phyloP scores from a whole-genome alignment of 2,797 vertebrate genomes.

The Oophaga sylvatica region DNA sequence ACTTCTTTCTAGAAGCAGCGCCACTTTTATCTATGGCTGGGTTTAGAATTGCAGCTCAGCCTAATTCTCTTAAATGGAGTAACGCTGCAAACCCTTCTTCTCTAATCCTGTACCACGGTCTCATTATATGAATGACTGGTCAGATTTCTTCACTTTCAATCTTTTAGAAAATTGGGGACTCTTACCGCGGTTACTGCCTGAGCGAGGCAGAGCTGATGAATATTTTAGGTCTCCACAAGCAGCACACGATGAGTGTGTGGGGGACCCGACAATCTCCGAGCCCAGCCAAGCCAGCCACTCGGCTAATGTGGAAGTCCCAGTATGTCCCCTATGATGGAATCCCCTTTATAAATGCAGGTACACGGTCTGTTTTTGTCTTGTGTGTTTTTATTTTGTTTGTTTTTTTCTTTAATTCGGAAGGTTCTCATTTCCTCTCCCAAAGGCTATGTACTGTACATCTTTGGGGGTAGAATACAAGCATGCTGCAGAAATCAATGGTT shows the following conservation, averaged over 20 bases:
- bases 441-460: too few relatives aligned
- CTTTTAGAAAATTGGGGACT: conserved; percentile 84
- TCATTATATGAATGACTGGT: too few relatives aligned
- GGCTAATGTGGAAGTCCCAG: conserved; percentile 88
- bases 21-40: not conserved
- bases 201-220: conserved; percentile 82
- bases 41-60: not conserved
- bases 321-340: conserved; percentile 86
- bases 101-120: too few relatives aligned
- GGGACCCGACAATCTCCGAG: conserved; percentile 84
- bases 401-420: not conserved
- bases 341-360: conserved; percentile 86
- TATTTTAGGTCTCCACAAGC: conserved; percentile 80
- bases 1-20: not conserved
- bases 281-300: conserved; percentile 81
- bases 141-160: conserved; percentile 58
- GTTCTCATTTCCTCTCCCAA: not conserved
- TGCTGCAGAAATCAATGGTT: too few relatives aligned
- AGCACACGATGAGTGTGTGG: conserved; percentile 82
- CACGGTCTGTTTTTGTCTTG: not conserved
- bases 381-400: not conserved
- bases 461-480: too few relatives aligned
- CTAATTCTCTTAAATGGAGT: too few relatives aligned
- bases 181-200: conserved; percentile 82
- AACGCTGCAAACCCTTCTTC: too few relatives aligned